These are phyloP conservation scores for Bathybates hornii DNA, from an alignment of 2,113 vertebrate species.

Conservation along the genomic window DNA sequence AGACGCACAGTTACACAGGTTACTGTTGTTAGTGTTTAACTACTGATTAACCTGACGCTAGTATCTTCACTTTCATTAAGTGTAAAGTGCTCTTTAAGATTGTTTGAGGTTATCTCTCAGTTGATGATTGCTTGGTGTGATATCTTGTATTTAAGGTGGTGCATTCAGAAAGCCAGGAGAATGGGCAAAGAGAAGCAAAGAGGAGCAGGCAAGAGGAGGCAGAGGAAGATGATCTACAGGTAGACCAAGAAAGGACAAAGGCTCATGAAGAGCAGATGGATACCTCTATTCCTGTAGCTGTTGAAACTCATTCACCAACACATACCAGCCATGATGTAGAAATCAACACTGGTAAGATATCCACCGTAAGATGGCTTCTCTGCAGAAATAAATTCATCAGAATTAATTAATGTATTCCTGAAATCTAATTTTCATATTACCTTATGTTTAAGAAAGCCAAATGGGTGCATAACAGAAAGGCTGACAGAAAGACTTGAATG, in stretches of 20 bases:
- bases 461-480: neutral
- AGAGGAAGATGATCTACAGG: constrained; percentile 42
- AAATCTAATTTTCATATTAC: neutral
- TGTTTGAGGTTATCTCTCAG: neutral
- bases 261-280: constrained; percentile 56
- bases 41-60: neutral
- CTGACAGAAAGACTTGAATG: neutral
- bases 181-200: constrained; percentile 77
- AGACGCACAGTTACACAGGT: constrained; percentile 90
- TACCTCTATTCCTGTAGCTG: constrained; percentile 48
- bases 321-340: constrained; percentile 74
- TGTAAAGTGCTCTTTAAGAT: neutral
- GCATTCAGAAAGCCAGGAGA: constrained; percentile 78
- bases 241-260: constrained; percentile 43
- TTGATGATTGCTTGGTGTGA: neutral
- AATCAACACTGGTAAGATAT: constrained; percentile 75
- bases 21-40: neutral
- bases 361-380: neutral
- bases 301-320: constrained; percentile 69
- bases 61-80: neutral
- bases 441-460: neutral
- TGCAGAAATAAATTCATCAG: neutral
- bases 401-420: neutral
- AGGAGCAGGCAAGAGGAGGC: constrained; percentile 70
- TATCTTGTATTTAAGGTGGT: constrained; percentile 68